A percentile compares a stretch with the other conserved stretches of the same genome.
These are phyloP conservation scores for Metalampra italica DNA, from an alignment of 2,888 invertebrate species.

Conservation along the genomic window DNA sequence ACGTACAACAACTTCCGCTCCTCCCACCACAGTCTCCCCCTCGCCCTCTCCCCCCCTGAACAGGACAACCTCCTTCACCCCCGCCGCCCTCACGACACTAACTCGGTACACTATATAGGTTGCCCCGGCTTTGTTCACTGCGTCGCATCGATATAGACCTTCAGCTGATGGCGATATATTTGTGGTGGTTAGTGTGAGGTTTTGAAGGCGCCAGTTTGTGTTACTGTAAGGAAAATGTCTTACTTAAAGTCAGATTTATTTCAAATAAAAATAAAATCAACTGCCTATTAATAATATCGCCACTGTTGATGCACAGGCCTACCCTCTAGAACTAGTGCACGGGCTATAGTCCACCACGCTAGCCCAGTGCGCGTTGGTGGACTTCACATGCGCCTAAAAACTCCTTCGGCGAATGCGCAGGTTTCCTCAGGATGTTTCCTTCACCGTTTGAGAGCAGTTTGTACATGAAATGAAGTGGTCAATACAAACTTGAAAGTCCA, in stretches of 20 bases:
- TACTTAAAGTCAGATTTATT: not conserved
- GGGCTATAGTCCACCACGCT: no score
- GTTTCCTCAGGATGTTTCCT: no score
- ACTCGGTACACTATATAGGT: slow-evolving; percentile 71
- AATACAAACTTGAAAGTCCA: slow-evolving; percentile 58
- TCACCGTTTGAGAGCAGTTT: not conserved
- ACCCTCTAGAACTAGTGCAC: no score
- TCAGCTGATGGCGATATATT: slow-evolving; percentile 44
- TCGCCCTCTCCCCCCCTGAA: slow-evolving; percentile 33
- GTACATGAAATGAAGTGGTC: no score
- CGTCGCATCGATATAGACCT: slow-evolving; percentile 79
- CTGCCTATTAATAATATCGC: no score
- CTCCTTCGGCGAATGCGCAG: no score
- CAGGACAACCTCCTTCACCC: slow-evolving; percentile 32
- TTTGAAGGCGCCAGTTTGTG: slow-evolving; percentile 43
- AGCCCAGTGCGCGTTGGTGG: no score
- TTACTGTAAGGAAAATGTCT: slow-evolving; percentile 34
- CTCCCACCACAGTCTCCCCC: slow-evolving; percentile 27
- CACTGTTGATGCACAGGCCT: no score
- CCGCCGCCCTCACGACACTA: slow-evolving; percentile 52
- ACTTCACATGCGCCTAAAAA: no score
- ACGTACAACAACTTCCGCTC: slow-evolving; percentile 40
- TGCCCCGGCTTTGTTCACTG: slow-evolving; percentile 78
- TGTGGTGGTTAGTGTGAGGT: slow-evolving; percentile 32
- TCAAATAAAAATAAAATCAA: no score